These are phyloP conservation scores for Ophion obscuratus DNA, from an alignment of 2,888 invertebrate species.

Conservation along the genomic window DNA sequence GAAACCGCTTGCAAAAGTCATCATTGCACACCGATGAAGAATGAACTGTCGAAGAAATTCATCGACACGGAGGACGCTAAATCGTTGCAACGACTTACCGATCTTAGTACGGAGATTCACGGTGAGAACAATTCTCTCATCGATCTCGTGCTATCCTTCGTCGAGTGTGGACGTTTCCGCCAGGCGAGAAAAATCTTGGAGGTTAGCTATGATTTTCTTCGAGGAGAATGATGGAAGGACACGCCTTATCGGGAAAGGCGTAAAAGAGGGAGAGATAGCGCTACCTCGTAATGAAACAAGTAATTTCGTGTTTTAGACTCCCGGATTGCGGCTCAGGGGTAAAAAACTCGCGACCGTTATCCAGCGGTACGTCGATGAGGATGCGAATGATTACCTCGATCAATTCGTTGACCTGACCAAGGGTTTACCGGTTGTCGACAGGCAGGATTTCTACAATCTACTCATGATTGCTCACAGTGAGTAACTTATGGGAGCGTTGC, in stretches of 20 bases:
- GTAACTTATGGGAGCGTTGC: constrained; percentile 60
- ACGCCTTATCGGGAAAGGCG: too few species aligned
- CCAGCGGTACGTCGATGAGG: constrained; percentile 86
- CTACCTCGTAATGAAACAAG: not conserved
- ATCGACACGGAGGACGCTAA: constrained; percentile 91
- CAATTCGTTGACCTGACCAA: constrained; percentile 91
- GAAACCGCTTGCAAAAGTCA: constrained; percentile 89
- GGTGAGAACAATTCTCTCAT: constrained; percentile 94
- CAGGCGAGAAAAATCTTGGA: constrained; percentile 94
- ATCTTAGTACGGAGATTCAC: constrained; percentile 90
- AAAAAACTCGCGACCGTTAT: constrained; percentile 81
- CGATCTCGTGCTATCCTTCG: constrained; percentile 92
- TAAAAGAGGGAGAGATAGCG: not conserved
- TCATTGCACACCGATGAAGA: constrained; percentile 91
- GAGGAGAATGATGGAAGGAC: not conserved
- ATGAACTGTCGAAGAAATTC: constrained; percentile 89
- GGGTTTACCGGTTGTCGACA: constrained; percentile 87
- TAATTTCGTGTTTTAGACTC: constrained; percentile 85
- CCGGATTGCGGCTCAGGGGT: constrained; percentile 86
- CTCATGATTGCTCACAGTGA: constrained; percentile 83
- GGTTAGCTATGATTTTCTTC: constrained; percentile 75
- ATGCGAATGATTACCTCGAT: constrained; percentile 89
- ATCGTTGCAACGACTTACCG: constrained; percentile 92
- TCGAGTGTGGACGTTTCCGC: constrained; percentile 91
- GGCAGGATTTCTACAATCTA: constrained; percentile 78